Evolutionary conservation across 1,140 invertebrate genomes (phyloP), one percentile per base, ranked within the genome.

Genomic region (Neotoxoptera formosana): DNA sequence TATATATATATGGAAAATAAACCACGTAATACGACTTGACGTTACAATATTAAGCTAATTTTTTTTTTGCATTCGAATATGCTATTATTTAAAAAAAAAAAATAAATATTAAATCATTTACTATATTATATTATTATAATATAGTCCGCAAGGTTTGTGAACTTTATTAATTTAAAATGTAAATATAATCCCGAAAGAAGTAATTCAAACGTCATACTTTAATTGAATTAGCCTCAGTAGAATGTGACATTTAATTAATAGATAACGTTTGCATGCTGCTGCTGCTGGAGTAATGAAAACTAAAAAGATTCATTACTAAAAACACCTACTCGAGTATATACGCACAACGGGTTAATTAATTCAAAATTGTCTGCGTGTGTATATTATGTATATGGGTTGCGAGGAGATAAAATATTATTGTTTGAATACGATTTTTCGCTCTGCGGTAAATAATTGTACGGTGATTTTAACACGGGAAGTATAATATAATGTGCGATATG

Each of bases 121-220:
- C 8, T 25, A 84, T n/a, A n/a, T n/a, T n/a, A n/a, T n/a, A n/a
- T n/a, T n/a, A n/a, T n/a, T n/a, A n/a, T n/a, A n/a, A n/a, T n/a
- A n/a, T 25, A 84, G 25, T 25, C 11, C 83, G 3, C 45, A 25
- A 41, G 21, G 83, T 84, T 30, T 41, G 36, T 17, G 25, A 87
- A 47, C 45, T 89, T 89, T 53, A 89, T 53, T 89, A 34, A 89
- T 89, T 89, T 89, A 89, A 53, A 89, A 89, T 51, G 84, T 86
- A 86, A 86, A 86, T 86, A 48, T 89, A 89, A 89, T 89, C 87
- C 48, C 0, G n/a, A 53, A 53, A 89, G 45, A 53, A 36, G 47
- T 53, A 89, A 89, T 89, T 34, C n/a, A 36, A 89, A 89, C 53
- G 48, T 89, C 87, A 89, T 23, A 36, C n/a, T 34, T 36, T 89